Conservation (phyloP, 30 jellyfish, hydroid and myxozoan genomes). For the Phacellophora camtschatica region DNA sequence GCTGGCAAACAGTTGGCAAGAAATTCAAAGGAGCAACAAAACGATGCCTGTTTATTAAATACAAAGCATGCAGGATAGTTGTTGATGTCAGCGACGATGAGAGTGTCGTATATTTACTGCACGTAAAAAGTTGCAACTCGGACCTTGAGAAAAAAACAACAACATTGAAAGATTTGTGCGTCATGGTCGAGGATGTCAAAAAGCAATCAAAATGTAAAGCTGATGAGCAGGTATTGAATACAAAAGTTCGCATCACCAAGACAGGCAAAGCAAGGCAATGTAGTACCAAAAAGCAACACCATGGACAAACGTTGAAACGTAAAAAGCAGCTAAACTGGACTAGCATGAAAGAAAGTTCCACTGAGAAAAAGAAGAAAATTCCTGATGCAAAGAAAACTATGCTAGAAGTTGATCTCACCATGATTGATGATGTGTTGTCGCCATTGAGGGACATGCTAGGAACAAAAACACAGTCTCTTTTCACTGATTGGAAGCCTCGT, state of each 20-base stretch:
- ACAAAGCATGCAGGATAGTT: slow-evolving; percentile 25
- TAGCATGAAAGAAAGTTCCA: too few species aligned
- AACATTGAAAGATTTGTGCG: slow-evolving; percentile 12
- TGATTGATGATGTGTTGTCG: background rate
- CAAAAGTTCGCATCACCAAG: too few species aligned
- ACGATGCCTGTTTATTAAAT: background rate
- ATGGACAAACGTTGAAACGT: background rate
- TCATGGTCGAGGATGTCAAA: slow-evolving; percentile 36
- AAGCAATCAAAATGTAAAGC: background rate
- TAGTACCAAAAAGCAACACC: background rate
- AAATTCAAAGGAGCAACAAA: background rate
- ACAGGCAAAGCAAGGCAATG: background rate
- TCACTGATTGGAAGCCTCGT: slow-evolving; percentile 6
- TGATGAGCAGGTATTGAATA: background rate
- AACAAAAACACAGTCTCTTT: slow-evolving; percentile 12
- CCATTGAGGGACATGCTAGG: slow-evolving; percentile 40
- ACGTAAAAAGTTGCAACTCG: background rate
- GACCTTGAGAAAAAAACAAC: background rate
- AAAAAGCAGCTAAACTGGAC: background rate
- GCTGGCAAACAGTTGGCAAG: slow-evolving; percentile 42
- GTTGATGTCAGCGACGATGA: slow-evolving; percentile 53
- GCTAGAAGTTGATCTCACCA: too few species aligned
- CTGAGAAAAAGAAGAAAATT: too few species aligned
- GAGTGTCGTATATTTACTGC: slow-evolving; percentile 2
- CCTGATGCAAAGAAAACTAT: too few species aligned